A percentile compares a stretch with the other conserved stretches of the same genome.
Evolutionary conservation across 2,113 vertebrate genomes (phyloP).

Genomic region (Platichthys flesus): DNA sequence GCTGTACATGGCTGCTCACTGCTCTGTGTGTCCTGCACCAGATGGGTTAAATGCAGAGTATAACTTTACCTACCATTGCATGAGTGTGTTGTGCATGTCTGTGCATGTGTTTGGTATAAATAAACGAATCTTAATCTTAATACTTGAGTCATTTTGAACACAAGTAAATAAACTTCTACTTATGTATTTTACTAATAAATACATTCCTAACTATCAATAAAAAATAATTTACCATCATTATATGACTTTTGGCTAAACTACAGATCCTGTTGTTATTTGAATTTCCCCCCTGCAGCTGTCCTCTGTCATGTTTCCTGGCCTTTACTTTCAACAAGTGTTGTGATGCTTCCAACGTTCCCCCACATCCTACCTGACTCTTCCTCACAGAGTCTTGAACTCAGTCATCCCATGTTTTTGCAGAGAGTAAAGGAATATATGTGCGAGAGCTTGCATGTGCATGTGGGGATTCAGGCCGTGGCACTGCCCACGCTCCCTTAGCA

Average conservation of each 20-base stretch:
- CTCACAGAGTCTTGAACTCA: slow-evolving; percentile 7
- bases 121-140: no score
- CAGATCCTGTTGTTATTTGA: slow-evolving; percentile 1
- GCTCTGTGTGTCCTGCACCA: no score
- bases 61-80: no score
- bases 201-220: not conserved
- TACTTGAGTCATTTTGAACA: no score
- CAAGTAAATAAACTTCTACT: no score
- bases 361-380: not conserved
- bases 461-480: slow-evolving; percentile 45
- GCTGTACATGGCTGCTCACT: no score
- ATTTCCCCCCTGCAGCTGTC: not conserved
- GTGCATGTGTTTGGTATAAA: no score
- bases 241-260: not conserved
- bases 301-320: not conserved
- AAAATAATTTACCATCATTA: not conserved
- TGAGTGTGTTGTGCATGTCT: no score
- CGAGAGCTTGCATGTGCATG: slow-evolving; percentile 5
- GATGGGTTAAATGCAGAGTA: no score
- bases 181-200: not conserved
- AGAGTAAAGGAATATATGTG: slow-evolving; percentile 18
- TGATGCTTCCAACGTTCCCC: slow-evolving; percentile 15
- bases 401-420: slow-evolving; percentile 55
- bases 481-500: slow-evolving; percentile 75
- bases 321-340: not conserved